These are phyloP conservation scores for Pachymerium ferrugineum DNA, from an alignment of 2,888 invertebrate genomes.

Conservation along the genomic window DNA sequence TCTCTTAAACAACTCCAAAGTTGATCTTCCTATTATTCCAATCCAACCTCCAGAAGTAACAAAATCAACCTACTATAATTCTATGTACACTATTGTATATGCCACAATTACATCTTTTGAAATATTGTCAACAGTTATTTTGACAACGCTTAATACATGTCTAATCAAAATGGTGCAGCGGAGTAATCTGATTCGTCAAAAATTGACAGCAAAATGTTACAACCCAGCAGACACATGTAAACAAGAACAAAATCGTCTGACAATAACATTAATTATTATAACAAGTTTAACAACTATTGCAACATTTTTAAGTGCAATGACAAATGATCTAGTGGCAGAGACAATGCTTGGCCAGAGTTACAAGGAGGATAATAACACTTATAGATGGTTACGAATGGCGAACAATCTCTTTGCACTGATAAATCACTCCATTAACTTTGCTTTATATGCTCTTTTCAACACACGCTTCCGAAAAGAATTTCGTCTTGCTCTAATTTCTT, in stretches of 20 bases:
- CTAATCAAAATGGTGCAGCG: not conserved
- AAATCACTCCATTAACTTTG: slow-evolving; percentile 29
- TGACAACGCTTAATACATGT: not conserved
- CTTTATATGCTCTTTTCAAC: slow-evolving; percentile 26
- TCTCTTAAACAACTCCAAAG: not conserved
- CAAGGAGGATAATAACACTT: not conserved
- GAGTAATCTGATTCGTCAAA: not conserved
- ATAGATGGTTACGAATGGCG: not conserved
- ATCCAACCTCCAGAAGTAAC: too few relatives aligned
- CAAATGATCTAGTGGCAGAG: not conserved
- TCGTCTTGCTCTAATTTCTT: too few relatives aligned
- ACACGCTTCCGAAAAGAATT: slow-evolving; percentile 11
- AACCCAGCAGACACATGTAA: not conserved
- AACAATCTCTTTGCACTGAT: not conserved
- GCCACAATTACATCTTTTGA: too few relatives aligned
- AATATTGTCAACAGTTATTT: too few relatives aligned
- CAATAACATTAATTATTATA: slow-evolving; percentile 2
- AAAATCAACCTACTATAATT: too few relatives aligned
- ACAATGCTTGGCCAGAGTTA: not conserved
- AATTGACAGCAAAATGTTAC: not conserved
- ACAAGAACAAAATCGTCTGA: slow-evolving; percentile 15
- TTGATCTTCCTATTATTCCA: too few relatives aligned
- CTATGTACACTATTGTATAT: too few relatives aligned
- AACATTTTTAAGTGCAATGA: not conserved
- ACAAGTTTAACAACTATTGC: not conserved